Base-by-base conservation (phyloP, 2,797 vertebrate species). In the Parauchenoglanis ngamensis region DNA sequence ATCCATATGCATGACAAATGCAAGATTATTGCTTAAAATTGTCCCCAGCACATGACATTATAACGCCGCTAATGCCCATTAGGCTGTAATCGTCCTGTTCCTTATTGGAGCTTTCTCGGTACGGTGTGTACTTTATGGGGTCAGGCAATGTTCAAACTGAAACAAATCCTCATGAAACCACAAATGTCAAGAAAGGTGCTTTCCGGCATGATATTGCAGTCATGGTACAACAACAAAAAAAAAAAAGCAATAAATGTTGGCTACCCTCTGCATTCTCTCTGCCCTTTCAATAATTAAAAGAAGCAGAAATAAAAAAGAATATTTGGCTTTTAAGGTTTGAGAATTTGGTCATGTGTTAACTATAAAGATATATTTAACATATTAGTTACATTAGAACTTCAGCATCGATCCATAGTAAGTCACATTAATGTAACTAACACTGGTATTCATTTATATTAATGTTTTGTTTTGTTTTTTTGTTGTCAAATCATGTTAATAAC, bases 1-100 rank as follows among this genome's bases (percentile, higher is more conserved):
- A 81, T 46, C 59, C 25, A 46, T 46, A n/a, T 10, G 59, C 40
- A 82, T 82, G 80, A 82, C 44, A 65, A 82, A 82, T 49, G 40
- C 25, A 46, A 46, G 59, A 31, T 67, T 28, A 7, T 11, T 49
- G 80, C 61, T 67, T 82, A 49, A 82, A 82, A 82, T 49, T 11
- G 3, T 31, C 61, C 15, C 54, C 11, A 15, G 23, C 17, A 68
- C 77, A 80, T 81, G 25, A 46, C 28, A 86, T 80, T 57, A 72
- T 31, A 49, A 49, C 77, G 44, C 28, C 65, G 54, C 31, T 80
- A 70, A 86, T 59, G 63, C 77, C 76, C 63, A 28, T 79, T 40
- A 86, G 75, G 76, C 63, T 10, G 13, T 77, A 78, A 65, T 85
- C 57, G 25, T 56, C 31, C 61, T 44, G 21, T 68, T 35, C 61